phyloP scores from a whole-genome alignment of 1,140 invertebrate species.

The Camponotus floridanus region DNA sequence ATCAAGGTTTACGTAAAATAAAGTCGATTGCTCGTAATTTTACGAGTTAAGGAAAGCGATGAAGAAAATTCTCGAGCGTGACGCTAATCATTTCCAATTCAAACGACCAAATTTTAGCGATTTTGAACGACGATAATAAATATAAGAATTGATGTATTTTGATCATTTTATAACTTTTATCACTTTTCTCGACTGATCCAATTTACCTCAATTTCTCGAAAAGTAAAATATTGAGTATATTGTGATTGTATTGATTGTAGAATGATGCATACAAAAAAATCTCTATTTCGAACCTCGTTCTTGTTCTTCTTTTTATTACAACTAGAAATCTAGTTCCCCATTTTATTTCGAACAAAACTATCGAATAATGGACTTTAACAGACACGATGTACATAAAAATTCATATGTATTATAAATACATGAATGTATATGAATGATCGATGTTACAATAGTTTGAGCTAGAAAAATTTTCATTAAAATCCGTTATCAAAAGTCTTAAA shows the following conservation, averaged over 20 bases:
- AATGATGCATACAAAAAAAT: not conserved
- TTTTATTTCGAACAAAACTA: too few species aligned
- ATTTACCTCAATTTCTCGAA: not conserved
- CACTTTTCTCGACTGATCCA: too few species aligned
- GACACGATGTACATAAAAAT: too few species aligned
- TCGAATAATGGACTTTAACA: too few species aligned
- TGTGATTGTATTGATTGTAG: not conserved
- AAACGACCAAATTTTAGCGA: not conserved
- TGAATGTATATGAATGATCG: too few species aligned
- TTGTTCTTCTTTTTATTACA: not conserved
- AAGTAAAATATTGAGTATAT: not conserved
- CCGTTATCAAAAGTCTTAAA: too few species aligned
- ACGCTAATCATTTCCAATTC: not conserved
- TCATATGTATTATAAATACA: too few species aligned
- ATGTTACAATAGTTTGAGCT: too few species aligned
- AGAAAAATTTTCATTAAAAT: too few species aligned
- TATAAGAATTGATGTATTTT: not conserved
- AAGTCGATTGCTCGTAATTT: not conserved
- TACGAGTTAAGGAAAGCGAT: not conserved
- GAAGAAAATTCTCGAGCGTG: not conserved
- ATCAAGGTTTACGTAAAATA: constrained; percentile 10
- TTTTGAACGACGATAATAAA: not conserved
- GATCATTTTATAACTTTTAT: not conserved
- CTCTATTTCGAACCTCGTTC: not conserved
- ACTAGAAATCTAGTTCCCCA: too few species aligned